Evolutionary conservation across 2,797 vertebrate species (phyloP).

Genomic region (Xenopus petersii): DNA sequence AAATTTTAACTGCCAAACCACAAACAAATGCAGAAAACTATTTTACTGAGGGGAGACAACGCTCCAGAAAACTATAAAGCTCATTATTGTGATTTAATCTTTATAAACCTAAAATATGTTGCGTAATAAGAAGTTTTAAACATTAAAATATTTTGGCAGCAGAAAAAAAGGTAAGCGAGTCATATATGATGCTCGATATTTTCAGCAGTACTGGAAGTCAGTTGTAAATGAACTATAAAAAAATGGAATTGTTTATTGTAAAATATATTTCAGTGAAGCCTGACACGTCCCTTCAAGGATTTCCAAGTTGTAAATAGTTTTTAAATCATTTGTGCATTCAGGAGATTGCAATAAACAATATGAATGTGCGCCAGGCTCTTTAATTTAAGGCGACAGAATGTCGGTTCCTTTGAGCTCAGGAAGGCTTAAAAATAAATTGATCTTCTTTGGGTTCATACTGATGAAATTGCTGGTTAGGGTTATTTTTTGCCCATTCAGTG

Average conservation of each 20-base stretch:
- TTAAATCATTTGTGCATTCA: conserved; percentile 29
- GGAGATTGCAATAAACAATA: conserved; percentile 16
- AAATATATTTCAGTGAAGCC: conserved; percentile 3
- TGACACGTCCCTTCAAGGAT: conserved; percentile 26
- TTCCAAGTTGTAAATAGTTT: conserved; percentile 20
- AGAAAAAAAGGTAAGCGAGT: too few species aligned
- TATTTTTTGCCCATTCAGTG: conserved; percentile 4
- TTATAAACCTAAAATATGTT: too few species aligned
- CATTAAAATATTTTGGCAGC: too few species aligned
- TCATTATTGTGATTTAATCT: too few species aligned
- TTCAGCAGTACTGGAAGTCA: background rate
- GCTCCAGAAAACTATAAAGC: too few species aligned
- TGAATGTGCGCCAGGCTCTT: conserved; percentile 15
- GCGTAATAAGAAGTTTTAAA: too few species aligned
- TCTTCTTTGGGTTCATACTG: conserved; percentile 23
- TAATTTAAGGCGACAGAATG: conserved; percentile 31
- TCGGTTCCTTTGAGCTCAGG: conserved; percentile 15
- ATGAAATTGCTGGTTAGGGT: conserved; percentile 10
- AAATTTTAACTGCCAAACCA: too few species aligned
- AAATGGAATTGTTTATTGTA: background rate
- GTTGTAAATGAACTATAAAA: background rate
- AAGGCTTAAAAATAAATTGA: conserved; percentile 25
- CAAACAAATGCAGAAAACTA: too few species aligned
- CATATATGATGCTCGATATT: too few species aligned
- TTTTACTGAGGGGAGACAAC: too few species aligned